Percentiles rank a stretch among this genome's conserved stretches.
These are phyloP conservation scores for Hycleus cichorii DNA, from an alignment of 1,140 invertebrate species.

Conservation along the genomic window DNA sequence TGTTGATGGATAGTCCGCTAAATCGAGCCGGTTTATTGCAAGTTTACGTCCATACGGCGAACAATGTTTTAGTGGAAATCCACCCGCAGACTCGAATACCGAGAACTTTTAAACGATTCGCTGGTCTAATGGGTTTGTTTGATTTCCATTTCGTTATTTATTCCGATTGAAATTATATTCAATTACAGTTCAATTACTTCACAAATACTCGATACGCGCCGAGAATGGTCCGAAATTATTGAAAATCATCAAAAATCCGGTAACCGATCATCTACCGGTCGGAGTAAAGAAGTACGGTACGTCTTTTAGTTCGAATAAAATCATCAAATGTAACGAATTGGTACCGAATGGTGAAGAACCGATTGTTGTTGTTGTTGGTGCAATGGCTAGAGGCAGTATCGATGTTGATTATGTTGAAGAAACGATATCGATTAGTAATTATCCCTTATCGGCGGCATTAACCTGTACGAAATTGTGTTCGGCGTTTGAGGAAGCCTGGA, in stretches of 20 bases:
- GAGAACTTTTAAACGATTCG: constrained; percentile 96
- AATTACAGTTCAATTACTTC: constrained; percentile 87
- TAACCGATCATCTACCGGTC: constrained; percentile 91
- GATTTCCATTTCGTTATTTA: neutral
- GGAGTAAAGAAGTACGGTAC: constrained; percentile 87
- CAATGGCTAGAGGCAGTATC: constrained; percentile 95
- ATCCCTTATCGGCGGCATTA: constrained; percentile 92
- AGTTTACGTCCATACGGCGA: constrained; percentile 91
- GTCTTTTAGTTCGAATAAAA: constrained; percentile 78
- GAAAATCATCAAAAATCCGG: constrained; percentile 97
- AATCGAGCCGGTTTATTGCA: constrained; percentile 83
- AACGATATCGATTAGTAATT: constrained; percentile 87
- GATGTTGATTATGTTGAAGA: constrained; percentile 88
- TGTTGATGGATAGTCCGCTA: constrained; percentile 94
- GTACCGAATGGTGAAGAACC: constrained; percentile 75
- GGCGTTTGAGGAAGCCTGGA: constrained; percentile 96
- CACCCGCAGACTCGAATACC: constrained; percentile 98
- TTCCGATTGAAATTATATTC: constrained; percentile 17
- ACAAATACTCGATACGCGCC: constrained; percentile 89
- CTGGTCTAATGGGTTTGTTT: constrained; percentile 87
- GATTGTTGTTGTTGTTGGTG: constrained; percentile 87
- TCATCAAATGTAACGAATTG: constrained; percentile 70
- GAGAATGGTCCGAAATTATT: constrained; percentile 86
- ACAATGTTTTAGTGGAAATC: constrained; percentile 97
- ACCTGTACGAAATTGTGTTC: constrained; percentile 95